Base-by-base conservation (phyloP, 1,140 invertebrate species). In the Penaeus indicus region DNA sequence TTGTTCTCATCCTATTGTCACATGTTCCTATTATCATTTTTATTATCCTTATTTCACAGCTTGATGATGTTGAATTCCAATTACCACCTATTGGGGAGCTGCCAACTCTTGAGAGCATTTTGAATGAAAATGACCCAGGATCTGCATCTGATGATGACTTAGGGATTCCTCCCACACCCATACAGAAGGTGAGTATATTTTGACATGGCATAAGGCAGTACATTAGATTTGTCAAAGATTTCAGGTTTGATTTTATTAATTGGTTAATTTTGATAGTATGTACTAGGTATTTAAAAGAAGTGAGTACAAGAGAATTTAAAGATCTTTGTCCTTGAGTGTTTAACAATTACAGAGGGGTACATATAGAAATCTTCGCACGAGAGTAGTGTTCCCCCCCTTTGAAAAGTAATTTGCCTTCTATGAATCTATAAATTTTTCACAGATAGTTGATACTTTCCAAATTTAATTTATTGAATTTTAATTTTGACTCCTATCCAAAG, bases 11-110 rank as follows among this genome's bases (percentile, higher is more conserved):
- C 25, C 18, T 21, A 13, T n/a, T 42, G 10, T 21, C n/a, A 7
- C 61, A 0, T 42, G 10, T 62, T 11, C 0, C 38, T 18, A 7
- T 8, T 83, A 21, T 83, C 27, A 63, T 10, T 83, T 89, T 77
- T 42, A 54, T 47, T 25, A 10, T 42, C 1, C 22, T 54, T 38
- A 25, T 83, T 32, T 77, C 81, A 10, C 85, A 91, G 91, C 93
- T 97, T 89, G 96, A 97, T 93, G 96, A 97, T 93, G 94, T 94
- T 42, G 96, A 97, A 93, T 97, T 96, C 93, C 95, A 96, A 90
- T 95, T 97, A 92, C 97, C 97, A 80, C 94, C 95, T 67, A 94
- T 97, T 82, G 95, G 95, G 83, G 94, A 95, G 92, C 93, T 96
- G 89, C 97, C 96, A n/a, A 96, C 97, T 0, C 93, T 97, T 90